Evolutionary conservation across 2,888 invertebrate species (phyloP), one percentile per base, ranked within the genome.

Genomic region (Ectobius pallidus): DNA sequence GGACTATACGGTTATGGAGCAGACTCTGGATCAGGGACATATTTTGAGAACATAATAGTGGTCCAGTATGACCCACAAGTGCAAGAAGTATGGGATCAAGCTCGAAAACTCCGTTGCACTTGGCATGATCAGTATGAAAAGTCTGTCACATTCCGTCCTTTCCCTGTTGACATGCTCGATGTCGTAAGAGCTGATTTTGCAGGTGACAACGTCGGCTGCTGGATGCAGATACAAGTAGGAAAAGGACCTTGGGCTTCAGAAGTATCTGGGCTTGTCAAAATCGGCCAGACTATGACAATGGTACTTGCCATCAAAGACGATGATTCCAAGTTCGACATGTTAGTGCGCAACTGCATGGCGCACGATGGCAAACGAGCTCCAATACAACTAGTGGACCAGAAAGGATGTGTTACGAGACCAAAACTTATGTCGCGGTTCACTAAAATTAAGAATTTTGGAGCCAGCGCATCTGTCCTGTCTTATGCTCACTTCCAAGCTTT

Each of bases 91-190:
- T 96, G 96, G 96, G 96, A 96, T 85, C 95, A 96, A 82, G 96
- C 96, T 0, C 87, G 96, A 69, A 96, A 96, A 81, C 82, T 96
- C 27, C 88, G 96, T 16, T 96, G 96, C 83, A 96, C 96, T 0
- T 97, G 96, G 96, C 96, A 96, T 80, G 96, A 96, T 82, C 92
- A 96, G 78, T 96, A 96, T 79, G 96, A 97, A 84, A 97, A 97
- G 81, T 94, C 96, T 4, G 96, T 96, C 0, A 96, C 96, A 0
- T 96, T 96, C 85, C 85, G 96, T 70, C 96, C 96, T 0, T 96
- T 96, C 89, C 95, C 96, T 0, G 96, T 97, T 1, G 96, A 96
- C 81, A 96, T 96, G 95, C 81, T 96, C 70, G 96, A 96, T 82
- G 96, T 96, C 3, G 95, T 96, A n/a, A 85, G 95, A 69, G 96